These are phyloP conservation scores for Leucosticte australis DNA, from an alignment of 2,113 vertebrate genomes.

Conservation along the genomic window DNA sequence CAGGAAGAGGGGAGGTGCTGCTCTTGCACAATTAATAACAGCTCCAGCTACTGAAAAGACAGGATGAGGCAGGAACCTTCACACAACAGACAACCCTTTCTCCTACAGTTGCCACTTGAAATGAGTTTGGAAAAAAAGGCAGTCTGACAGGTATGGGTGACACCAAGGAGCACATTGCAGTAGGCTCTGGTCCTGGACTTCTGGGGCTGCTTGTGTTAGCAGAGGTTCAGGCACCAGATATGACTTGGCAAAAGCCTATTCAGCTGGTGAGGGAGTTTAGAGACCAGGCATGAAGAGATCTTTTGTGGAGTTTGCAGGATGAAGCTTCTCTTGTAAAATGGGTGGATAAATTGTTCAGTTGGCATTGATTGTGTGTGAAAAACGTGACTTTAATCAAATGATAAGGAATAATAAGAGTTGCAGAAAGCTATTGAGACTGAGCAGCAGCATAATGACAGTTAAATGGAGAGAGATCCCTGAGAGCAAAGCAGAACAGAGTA, in stretches of 20 bases:
- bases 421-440: constrained; percentile 31
- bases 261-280: neutral
- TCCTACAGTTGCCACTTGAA: neutral
- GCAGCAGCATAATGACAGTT: constrained; percentile 15
- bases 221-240: neutral
- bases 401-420: neutral
- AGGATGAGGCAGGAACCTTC: neutral
- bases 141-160: neutral
- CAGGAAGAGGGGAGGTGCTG: neutral
- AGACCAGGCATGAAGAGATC: neutral
- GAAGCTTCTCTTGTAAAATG: neutral
- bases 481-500: neutral
- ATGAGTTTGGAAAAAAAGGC: neutral
- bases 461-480: constrained; percentile 27
- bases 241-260: neutral
- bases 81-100: neutral
- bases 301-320: neutral
- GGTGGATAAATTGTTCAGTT: neutral
- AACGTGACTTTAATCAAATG: neutral
- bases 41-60: neutral
- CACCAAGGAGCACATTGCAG: accelerated
- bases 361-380: neutral
- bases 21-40: neutral
- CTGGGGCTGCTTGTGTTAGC: neutral
- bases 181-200: neutral